Evolutionary conservation across 2,797 vertebrate genomes (phyloP).

Genomic region (Crypturellus tataupa): DNA sequence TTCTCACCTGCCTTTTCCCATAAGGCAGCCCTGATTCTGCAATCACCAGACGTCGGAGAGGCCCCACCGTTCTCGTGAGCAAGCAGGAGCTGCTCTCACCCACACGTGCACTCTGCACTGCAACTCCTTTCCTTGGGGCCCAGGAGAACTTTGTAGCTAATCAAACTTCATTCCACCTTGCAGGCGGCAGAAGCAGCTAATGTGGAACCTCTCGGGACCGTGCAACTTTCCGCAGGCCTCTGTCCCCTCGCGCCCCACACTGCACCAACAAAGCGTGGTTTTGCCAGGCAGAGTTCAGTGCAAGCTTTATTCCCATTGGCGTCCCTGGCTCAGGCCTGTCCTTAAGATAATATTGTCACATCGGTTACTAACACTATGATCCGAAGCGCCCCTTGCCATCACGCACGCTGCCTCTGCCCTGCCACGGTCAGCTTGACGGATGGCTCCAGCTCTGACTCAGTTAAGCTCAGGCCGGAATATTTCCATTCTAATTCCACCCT

Average conservation of each 20-base stretch:
- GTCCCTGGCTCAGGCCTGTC: not conserved
- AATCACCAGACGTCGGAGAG: slow-evolving; percentile 46
- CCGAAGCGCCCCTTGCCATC: not conserved
- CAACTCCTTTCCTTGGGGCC: not conserved
- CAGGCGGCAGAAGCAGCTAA: not conserved
- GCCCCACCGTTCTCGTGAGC: not conserved
- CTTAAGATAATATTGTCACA: not conserved
- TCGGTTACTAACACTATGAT: not conserved
- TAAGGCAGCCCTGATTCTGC: not conserved
- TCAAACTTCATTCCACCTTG: not conserved
- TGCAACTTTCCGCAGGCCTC: not conserved
- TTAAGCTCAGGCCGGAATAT: rapidly evolving
- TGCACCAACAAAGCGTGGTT: rapidly evolving
- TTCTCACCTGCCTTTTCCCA: not conserved
- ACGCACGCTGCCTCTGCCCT: not conserved
- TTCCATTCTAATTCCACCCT: not conserved
- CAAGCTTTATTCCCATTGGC: rapidly evolving
- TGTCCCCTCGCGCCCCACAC: not conserved
- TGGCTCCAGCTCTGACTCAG: rapidly evolving
- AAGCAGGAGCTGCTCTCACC: not conserved
- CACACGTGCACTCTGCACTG: not conserved
- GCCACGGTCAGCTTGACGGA: rapidly evolving
- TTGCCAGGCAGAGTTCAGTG: not conserved
- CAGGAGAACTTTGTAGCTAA: not conserved
- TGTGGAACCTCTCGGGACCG: not conserved